Base-by-base conservation (phyloP, 2,888 invertebrate species). In the Luperina nickerlii region DNA sequence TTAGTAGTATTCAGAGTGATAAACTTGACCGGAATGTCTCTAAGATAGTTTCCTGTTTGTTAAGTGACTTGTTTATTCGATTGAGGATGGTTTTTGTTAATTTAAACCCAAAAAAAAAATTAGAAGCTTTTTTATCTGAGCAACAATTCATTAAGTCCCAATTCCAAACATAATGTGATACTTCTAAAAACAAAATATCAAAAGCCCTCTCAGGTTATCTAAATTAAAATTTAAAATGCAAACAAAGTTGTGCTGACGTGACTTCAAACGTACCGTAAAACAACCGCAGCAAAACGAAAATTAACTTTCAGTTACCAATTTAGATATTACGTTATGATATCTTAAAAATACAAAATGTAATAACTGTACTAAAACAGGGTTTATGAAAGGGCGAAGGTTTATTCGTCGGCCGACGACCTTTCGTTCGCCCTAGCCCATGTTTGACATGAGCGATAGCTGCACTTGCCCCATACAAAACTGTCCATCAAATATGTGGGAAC, bases 251-350 rank as follows among this genome's bases (percentile, higher is more conserved):
- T 51, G 74, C 81, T 79, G 69, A 84, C 69, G 54, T 74, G 70
- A 83, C 87, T 75, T 79, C 71, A 79, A 84, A 75, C 42, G 71
- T 71, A 65, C 65, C 72, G 54, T 84, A 70, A 69, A 84, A 79
- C 20, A 78, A 82, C 73, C 85, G 60, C 71, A 79, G 60, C 73
- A 32, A 48, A 81, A 74, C 45, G 66, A 74, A 78, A 80, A 82
- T 82, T 74, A 69, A 72, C 75, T 85, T 78, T 69, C 24, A 62
- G 70, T 62, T 76, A 81, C 45, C 73, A 81, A 79, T 85, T 88
- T 74, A 83, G 76, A 86, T 83, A 75, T 78, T 51, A 75, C 45
- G 78, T 74, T 74, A 68, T 86, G 76, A 88, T 87, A 79, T 76
- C 74, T 78, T 79, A 74, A 86, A 80, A 86, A 79, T 69, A 87